phyloP scores from a whole-genome alignment of 1,140 invertebrate species.

The Pogonognathellus flavescens region DNA sequence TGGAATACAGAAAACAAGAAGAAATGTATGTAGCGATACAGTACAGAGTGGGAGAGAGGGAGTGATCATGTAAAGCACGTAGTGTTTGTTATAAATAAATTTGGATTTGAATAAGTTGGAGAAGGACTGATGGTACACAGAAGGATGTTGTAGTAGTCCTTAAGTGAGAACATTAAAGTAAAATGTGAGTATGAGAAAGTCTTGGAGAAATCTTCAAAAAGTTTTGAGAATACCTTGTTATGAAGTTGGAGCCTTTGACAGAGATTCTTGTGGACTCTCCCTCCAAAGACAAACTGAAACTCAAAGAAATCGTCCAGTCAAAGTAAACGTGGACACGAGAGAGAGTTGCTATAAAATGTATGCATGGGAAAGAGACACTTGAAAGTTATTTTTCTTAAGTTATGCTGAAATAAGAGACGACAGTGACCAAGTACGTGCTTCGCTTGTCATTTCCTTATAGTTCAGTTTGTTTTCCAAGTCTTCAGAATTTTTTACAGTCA shows the following conservation, averaged over 20 bases:
- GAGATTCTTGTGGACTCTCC: slow-evolving; percentile 7
- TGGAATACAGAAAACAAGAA: too few relatives aligned
- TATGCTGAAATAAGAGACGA: background rate
- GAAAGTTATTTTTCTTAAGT: slow-evolving; percentile 3
- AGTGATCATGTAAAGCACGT: too few relatives aligned
- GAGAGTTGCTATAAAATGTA: background rate
- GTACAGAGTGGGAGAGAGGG: too few relatives aligned
- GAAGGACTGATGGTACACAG: too few relatives aligned
- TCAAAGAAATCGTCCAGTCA: background rate
- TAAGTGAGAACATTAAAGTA: background rate
- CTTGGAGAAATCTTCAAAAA: slow-evolving; percentile 30
- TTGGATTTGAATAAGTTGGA: too few relatives aligned
- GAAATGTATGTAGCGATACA: too few relatives aligned
- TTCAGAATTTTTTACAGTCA: slow-evolving; percentile 8
- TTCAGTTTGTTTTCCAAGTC: slow-evolving; percentile 15
- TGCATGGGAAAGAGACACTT: background rate
- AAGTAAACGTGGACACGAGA: background rate
- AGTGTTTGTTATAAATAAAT: too few relatives aligned
- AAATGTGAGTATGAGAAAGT: background rate
- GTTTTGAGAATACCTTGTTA: slow-evolving; percentile 46
- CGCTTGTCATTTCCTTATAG: slow-evolving; percentile 22
- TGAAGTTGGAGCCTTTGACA: background rate
- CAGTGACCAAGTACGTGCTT: slow-evolving; percentile 32
- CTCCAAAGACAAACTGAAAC: slow-evolving; percentile 7
- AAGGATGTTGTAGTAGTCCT: background rate